Base-by-base conservation (phyloP, 2,113 vertebrate genomes). In the Clinocottus analis region DNA sequence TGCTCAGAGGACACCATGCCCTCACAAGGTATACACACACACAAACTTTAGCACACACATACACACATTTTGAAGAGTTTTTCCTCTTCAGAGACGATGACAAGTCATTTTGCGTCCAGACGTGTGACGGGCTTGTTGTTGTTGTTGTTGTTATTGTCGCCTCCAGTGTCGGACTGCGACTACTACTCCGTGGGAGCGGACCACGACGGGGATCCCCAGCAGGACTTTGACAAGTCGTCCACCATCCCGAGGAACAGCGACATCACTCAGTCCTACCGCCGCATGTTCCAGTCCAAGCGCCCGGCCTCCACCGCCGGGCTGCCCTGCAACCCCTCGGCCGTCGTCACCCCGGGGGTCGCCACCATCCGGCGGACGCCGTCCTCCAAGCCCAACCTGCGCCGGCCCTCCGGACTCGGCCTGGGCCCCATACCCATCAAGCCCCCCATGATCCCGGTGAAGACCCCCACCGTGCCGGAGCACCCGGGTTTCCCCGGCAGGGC, bases 301-400 rank as follows among this genome's bases (percentile, higher is more conserved):
- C 96, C 96, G 0, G 95, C 96, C 79, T 97, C 96, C 19, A 97
- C 96, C 0, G 94, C 96, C 3, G 96, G 96, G 79, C 92, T 97
- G 76, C 96, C 97, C 1, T 96, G 95, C 67, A 93, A 94, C 6
- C 94, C 95, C 0, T 94, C 96, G 31, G 92, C 95, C 17, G 83
- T 95, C 2, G 90, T 95, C 85, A 97, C 98, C 3, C 97, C 97
- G 0, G 98, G 97, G 1, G 95, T 97, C 0, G 98, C 98, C 13
- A 99, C 98, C 85, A 99, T 99, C 87, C 92, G 98, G 56, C 95
- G 98, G 82, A 97, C 97, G 0, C 98, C 98, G 47, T 98, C 97
- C 73, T 98, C 98, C 88, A 99, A 99, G 89, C 96, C 97, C 7
- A 96, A 95, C 0, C 94, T 98, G 61, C 88, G 97, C 41, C 95